Conservation (phyloP, 2,797 vertebrate genomes). For the Pangasius larnaudii region DNA sequence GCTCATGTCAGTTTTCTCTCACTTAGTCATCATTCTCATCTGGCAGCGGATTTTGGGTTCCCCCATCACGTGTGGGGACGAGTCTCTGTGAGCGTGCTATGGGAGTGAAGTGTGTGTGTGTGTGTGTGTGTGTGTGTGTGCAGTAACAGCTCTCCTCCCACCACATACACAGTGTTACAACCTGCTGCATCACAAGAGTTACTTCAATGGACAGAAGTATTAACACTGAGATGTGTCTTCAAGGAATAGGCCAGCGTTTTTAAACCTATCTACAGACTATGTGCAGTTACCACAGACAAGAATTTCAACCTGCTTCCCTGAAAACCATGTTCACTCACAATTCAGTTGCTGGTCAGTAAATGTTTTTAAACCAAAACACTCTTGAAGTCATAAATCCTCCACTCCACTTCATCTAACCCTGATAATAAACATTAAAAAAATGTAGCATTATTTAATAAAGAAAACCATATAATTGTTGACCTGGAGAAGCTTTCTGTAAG, state of each 20-base stretch:
- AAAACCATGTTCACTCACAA: background rate
- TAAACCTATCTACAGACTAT: too few species aligned
- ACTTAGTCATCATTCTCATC: conserved; percentile 42
- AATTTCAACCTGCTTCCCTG: background rate
- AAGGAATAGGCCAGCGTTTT: background rate
- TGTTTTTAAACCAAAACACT: background rate
- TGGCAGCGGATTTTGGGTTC: conserved; percentile 35
- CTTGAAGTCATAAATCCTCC: background rate
- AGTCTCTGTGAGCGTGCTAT: conserved; percentile 33
- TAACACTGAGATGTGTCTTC: background rate
- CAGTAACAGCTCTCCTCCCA: background rate
- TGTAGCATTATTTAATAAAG: background rate
- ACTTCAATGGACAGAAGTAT: background rate
- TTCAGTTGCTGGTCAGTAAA: background rate
- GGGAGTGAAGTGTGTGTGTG: background rate
- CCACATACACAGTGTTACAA: background rate
- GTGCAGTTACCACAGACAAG: background rate
- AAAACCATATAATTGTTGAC: background rate
- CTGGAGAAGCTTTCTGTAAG: background rate
- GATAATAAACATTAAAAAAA: background rate
- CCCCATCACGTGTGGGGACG: conserved; percentile 19
- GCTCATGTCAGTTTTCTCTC: conserved; percentile 25
- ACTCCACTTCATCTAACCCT: background rate
- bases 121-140: too few species aligned
- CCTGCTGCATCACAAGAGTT: background rate